Conservation (phyloP, 2,113 vertebrate species). For the Otolemur garnettii region DNA sequence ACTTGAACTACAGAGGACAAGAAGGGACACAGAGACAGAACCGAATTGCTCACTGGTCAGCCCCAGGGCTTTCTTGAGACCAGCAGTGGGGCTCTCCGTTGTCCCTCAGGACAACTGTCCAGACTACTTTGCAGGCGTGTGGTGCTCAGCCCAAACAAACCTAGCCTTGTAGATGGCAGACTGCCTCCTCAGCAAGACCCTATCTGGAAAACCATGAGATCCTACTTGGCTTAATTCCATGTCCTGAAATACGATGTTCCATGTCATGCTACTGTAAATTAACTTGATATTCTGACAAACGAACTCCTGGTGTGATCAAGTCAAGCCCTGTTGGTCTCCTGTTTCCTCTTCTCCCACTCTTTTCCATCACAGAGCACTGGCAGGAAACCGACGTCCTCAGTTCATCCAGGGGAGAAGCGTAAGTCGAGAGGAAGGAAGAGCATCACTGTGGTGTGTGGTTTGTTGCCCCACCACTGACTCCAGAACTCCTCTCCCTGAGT, state of each 20-base stretch:
- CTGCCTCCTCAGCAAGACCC: neutral
- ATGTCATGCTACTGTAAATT: neutral
- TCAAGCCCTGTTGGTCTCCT: constrained; percentile 61
- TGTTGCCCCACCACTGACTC: constrained; percentile 43
- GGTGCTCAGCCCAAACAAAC: constrained; percentile 47
- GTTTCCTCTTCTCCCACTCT: constrained; percentile 27
- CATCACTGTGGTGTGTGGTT: constrained; percentile 6
- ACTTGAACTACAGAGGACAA: neutral
- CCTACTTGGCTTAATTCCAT: neutral
- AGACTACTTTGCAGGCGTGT: neutral
- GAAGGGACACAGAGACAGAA: neutral
- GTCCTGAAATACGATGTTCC: neutral
- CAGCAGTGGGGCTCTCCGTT: neutral
- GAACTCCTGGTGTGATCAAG: constrained; percentile 53
- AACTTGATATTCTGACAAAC: constrained; percentile 23
- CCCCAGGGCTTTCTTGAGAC: neutral
- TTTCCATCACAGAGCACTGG: neutral
- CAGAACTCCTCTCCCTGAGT: neutral
- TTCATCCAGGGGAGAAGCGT: neutral
- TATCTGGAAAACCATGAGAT: neutral
- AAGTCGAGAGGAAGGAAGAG: neutral
- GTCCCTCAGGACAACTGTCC: constrained; percentile 6
- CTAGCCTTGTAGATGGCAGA: neutral
- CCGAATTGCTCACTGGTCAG: neutral
- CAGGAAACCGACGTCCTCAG: neutral